Percentiles rank a stretch among this genome's conserved stretches.
Conservation (phyloP, 2,113 vertebrate species). For the Ptilonorhynchus violaceus region DNA sequence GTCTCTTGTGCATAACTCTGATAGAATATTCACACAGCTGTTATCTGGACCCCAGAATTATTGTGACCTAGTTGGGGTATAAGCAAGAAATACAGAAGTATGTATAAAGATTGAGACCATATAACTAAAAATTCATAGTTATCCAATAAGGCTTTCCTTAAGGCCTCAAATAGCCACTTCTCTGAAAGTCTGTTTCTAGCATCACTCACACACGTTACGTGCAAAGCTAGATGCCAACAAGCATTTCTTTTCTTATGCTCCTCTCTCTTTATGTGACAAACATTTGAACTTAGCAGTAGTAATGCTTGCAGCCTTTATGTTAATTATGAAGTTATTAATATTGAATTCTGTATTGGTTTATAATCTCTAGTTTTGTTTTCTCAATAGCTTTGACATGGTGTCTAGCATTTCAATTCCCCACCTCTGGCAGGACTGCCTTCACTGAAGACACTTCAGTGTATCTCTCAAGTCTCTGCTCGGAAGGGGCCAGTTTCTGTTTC, state of each 20-base stretch:
- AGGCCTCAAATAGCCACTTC: not conserved
- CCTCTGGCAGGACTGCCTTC: not conserved
- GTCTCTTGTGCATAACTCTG: not conserved
- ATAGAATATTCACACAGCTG: not conserved
- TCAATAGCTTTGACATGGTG: not conserved
- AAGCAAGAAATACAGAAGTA: not conserved
- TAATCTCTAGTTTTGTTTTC: not conserved
- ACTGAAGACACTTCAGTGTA: not conserved
- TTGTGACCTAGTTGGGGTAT: not conserved
- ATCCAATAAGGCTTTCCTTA: not conserved
- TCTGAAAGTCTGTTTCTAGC: not conserved
- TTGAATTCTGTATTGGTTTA: not conserved
- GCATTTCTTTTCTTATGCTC: not conserved
- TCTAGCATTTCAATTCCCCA: not conserved
- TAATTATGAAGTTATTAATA: not conserved
- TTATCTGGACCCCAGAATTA: not conserved
- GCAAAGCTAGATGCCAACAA: not conserved
- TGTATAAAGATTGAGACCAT: not conserved
- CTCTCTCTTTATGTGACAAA: not conserved
- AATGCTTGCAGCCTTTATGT: not conserved
- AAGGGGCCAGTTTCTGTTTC: not conserved
- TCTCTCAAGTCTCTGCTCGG: not conserved
- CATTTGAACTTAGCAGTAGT: not conserved
- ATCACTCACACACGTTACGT: not conserved
- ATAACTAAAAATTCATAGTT: not conserved